These are phyloP conservation scores for Drosophila basisetae DNA, from an alignment of 2,888 invertebrate genomes.

Conservation along the genomic window DNA sequence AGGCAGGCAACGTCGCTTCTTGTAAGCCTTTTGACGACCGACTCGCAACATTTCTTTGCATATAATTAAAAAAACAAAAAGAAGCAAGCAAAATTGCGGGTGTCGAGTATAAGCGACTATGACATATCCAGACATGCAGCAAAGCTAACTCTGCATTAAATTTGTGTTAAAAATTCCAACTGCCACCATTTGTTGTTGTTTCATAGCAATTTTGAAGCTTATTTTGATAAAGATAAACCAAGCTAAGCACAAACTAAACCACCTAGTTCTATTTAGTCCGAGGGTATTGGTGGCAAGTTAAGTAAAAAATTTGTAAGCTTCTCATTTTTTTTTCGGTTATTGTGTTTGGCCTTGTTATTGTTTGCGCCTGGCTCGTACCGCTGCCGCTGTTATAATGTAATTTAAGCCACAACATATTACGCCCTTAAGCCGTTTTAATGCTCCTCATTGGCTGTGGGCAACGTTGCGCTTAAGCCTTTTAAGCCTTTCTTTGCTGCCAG, in stretches of 20 bases:
- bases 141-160: background rate
- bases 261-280: background rate
- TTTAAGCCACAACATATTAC: slow-evolving; percentile 78
- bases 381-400: slow-evolving; percentile 60
- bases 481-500: slow-evolving; percentile 60
- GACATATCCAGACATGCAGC: background rate
- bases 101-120: slow-evolving; percentile 6
- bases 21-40: slow-evolving; percentile 73
- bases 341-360: slow-evolving; percentile 56
- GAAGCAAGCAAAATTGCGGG: slow-evolving; percentile 16
- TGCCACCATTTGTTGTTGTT: background rate
- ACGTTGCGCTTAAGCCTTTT: slow-evolving; percentile 53
- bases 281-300: slow-evolving; percentile 42
- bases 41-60: slow-evolving; percentile 71
- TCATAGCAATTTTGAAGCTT: background rate
- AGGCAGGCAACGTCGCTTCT: slow-evolving; percentile 12
- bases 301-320: slow-evolving; percentile 48
- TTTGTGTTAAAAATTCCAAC: background rate
- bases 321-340: slow-evolving; percentile 38
- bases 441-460: slow-evolving; percentile 65
- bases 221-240: background rate
- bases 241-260: background rate
- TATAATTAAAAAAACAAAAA: slow-evolving; percentile 67
- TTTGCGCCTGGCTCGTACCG: slow-evolving; percentile 33
- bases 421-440: slow-evolving; percentile 74